A percentile compares a stretch with the other conserved stretches of the same genome.
Evolutionary conservation across 2,888 invertebrate genomes (phyloP).

Genomic region (Lasius platythorax): DNA sequence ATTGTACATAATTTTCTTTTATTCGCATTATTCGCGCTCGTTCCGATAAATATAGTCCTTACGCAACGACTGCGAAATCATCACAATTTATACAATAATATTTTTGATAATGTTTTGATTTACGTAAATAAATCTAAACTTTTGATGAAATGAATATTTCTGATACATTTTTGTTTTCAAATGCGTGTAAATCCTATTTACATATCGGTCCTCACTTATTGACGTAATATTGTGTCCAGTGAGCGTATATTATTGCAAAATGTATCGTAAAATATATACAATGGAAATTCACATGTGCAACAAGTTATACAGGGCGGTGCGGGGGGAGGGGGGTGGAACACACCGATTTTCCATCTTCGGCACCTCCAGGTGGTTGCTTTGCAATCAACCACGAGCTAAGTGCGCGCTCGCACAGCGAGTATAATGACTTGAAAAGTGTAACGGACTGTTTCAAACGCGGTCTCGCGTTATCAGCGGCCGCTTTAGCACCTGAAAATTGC

Average conservation of each 20-base stretch:
- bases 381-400: conserved; percentile 40
- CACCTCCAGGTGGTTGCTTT: conserved; percentile 15
- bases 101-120: conserved; percentile 9
- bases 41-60: not conserved
- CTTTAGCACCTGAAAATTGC: conserved; percentile 85
- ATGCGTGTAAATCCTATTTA: conserved; percentile 5
- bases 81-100: not conserved
- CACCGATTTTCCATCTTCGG: conserved; percentile 39
- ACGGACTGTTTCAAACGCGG: conserved; percentile 78
- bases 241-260: conserved; percentile 38
- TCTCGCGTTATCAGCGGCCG: conserved; percentile 81
- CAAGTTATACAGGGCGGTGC: conserved; percentile 36
- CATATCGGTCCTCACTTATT: conserved; percentile 38
- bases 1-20: not conserved
- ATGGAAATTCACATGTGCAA: conserved; percentile 44
- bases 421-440: conserved; percentile 77
- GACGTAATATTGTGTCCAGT: conserved; percentile 11
- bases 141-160: not conserved
- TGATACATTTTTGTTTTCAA: conserved; percentile 12
- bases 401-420: conserved; percentile 51
- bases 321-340: not conserved
- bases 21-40: not conserved
- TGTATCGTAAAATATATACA: not conserved
- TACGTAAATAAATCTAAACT: conserved; percentile 16
- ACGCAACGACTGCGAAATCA: not conserved